These are phyloP conservation scores for Eptatretus atami DNA, from an alignment of 2,797 vertebrate species.

Conservation along the genomic window DNA sequence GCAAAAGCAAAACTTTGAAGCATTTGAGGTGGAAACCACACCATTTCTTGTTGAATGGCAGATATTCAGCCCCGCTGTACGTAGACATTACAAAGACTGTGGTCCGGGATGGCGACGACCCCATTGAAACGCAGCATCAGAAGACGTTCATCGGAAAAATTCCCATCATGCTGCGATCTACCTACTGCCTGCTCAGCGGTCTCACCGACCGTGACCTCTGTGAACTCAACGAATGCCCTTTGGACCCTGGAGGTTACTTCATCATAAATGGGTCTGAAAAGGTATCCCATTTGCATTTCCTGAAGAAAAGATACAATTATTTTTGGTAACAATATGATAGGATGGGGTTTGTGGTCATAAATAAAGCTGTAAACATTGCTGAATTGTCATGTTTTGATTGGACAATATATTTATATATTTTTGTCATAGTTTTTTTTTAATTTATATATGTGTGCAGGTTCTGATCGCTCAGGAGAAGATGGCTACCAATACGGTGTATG, in stretches of 20 bases:
- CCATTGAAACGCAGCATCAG: constrained; percentile 82
- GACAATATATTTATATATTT: too few species aligned
- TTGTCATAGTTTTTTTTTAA: too few species aligned
- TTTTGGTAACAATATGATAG: background rate
- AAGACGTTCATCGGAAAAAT: constrained; percentile 98
- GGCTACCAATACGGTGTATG: constrained; percentile 96
- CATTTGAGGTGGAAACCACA: too few species aligned
- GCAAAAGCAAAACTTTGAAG: too few species aligned
- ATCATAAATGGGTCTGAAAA: constrained; percentile 98
- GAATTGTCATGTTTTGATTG: too few species aligned
- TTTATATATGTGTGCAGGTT: constrained; percentile 21
- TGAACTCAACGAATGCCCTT: constrained; percentile 76
- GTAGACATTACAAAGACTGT: constrained; percentile 97
- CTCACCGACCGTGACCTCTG: constrained; percentile 79
- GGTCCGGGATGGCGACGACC: constrained; percentile 87
- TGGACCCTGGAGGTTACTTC: constrained; percentile 89
- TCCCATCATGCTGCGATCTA: constrained; percentile 92
- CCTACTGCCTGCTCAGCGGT: constrained; percentile 69
- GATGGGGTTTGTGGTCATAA: background rate
- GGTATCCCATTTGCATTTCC: constrained; percentile 16
- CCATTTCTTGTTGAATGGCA: constrained; percentile 11
- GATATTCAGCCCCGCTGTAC: constrained; percentile 78
- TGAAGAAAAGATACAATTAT: background rate
- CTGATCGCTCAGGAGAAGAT: constrained; percentile 96
- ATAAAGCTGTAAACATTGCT: too few species aligned